Percentiles rank a stretch among this genome's conserved stretches.
phyloP scores from a whole-genome alignment of 2,113 vertebrate genomes.

The Macaca fascicularis region DNA sequence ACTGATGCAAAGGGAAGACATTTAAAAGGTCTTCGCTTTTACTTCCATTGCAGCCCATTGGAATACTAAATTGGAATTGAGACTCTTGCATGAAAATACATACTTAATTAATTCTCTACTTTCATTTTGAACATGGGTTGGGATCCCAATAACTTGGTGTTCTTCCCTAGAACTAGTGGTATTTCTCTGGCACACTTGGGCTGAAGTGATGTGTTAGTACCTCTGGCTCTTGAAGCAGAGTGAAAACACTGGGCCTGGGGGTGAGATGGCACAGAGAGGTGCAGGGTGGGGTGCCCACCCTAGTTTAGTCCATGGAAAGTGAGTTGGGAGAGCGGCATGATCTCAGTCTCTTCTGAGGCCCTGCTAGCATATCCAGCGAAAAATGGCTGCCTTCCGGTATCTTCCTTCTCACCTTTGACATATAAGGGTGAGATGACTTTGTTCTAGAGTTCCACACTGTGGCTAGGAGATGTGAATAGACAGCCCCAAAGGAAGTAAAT shows the following conservation, averaged over 20 bases:
- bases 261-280: neutral
- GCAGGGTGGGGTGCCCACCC: rapidly evolving
- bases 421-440: neutral
- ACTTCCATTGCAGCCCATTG: neutral
- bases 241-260: neutral
- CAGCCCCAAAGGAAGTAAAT: neutral
- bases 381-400: neutral
- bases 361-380: neutral
- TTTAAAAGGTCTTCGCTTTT: neutral
- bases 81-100: neutral
- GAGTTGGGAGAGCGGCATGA: neutral
- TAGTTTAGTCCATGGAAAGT: neutral
- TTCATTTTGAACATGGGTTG: neutral
- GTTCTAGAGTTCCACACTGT: neutral
- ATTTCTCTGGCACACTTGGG: neutral
- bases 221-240: neutral
- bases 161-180: neutral
- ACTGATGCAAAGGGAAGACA: neutral
- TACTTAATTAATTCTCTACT: neutral
- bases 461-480: neutral
- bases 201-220: neutral
- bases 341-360: neutral
- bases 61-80: neutral
- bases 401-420: neutral
- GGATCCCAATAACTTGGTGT: neutral